Conservation (phyloP, 2,113 vertebrate species). For the Platichthys flesus region DNA sequence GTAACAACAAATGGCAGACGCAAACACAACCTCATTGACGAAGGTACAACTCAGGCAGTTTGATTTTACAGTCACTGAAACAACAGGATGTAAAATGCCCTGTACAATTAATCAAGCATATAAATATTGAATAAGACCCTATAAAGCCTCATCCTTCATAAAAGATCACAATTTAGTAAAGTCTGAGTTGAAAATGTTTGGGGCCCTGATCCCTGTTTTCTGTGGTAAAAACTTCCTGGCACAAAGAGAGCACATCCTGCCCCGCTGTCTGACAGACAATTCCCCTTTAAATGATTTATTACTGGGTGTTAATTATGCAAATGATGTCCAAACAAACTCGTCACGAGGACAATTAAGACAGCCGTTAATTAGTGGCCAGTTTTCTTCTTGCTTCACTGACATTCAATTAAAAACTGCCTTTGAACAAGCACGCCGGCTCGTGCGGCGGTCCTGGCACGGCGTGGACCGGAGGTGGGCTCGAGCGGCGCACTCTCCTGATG, state of each 20-base stretch:
- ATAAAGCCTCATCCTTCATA: constrained; percentile 45
- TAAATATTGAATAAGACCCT: constrained; percentile 27
- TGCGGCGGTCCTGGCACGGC: constrained; percentile 62
- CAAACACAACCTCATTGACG: no score
- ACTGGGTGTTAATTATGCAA: constrained; percentile 99
- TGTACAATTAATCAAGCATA: constrained; percentile 24
- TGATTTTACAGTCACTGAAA: background rate
- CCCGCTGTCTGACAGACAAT: constrained; percentile 97
- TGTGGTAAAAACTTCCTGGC: constrained; percentile 76
- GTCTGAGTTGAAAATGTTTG: constrained; percentile 54
- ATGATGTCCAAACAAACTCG: constrained; percentile 99
- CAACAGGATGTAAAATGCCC: background rate
- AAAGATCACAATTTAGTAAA: constrained; percentile 49
- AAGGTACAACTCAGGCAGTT: background rate
- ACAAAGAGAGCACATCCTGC: constrained; percentile 81
- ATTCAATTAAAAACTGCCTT: constrained; percentile 94
- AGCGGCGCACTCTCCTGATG: constrained; percentile 66
- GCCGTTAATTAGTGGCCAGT: constrained; percentile 96
- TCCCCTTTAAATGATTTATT: constrained; percentile 99
- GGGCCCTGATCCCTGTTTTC: constrained; percentile 61
- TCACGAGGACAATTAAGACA: constrained; percentile 99
- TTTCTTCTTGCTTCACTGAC: constrained; percentile 98
- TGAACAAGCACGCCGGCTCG: constrained; percentile 77
- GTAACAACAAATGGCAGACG: no score
- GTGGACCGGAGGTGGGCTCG: constrained; percentile 64